Evolutionary conservation across 2,113 vertebrate genomes (phyloP).

Genomic region (Anas platyrhynchos): DNA sequence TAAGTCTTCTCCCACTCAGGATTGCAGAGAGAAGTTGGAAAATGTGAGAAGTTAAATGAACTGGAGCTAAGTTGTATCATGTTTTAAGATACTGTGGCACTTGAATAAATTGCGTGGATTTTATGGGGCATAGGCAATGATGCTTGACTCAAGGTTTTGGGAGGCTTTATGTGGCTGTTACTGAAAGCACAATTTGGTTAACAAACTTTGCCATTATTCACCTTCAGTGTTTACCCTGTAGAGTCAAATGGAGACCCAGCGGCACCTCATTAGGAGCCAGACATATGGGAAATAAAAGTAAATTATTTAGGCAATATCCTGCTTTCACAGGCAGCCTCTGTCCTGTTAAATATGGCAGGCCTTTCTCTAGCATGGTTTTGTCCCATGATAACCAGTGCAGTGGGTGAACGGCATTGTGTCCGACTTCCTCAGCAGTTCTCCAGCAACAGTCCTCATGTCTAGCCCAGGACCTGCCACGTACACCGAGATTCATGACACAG

Average conservation of each 20-base stretch:
- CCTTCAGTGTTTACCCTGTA: neutral
- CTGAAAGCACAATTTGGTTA: neutral
- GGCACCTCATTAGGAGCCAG: neutral
- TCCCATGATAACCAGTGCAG: neutral
- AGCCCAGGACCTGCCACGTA: neutral
- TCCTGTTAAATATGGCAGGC: neutral
- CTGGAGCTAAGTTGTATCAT: neutral
- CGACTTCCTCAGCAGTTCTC: neutral
- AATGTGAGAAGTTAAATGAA: neutral
- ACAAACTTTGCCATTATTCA: neutral
- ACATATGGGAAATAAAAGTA: neutral
- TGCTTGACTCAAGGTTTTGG: neutral
- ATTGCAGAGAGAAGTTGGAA: neutral
- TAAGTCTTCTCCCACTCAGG: neutral
- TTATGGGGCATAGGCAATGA: neutral
- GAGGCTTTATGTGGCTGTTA: neutral
- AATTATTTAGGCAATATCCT: neutral
- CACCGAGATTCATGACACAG: neutral
- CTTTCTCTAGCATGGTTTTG: neutral
- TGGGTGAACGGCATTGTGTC: neutral
- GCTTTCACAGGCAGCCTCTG: neutral
- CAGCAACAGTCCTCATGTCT: neutral
- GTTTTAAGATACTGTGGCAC: constrained; percentile 1
- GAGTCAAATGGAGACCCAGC: neutral
- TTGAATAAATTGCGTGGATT: neutral